Evolutionary conservation across 2,888 invertebrate species (phyloP), one percentile per base, ranked within the genome.

Genomic region (Polymixis flavicincta): DNA sequence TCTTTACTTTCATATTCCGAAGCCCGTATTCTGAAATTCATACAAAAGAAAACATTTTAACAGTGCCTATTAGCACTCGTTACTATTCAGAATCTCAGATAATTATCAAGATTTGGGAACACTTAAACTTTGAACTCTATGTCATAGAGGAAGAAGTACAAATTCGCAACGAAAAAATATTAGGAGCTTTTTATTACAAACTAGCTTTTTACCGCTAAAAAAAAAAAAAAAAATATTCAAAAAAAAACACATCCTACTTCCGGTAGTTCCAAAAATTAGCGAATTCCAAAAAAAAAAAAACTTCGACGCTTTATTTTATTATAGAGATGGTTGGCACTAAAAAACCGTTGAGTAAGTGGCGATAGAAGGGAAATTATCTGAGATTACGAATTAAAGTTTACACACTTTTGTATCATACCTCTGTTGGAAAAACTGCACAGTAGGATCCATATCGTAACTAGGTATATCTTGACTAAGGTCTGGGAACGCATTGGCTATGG

Each of bases 351-450:
- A 42, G 4, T 22, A 19, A 28, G 0, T 22, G 22, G 9, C 14
- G 22, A 28, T 37, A 0, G 3, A 42, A 14, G 22, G 7, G 22
- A 28, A 63, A 63, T 45, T 28, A 64, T 45, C 28, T n/a, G 22
- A 66, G n/a, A 37, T n/a, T 32, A 48, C 2, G 11, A 50, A 22
- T 9, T 54, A 2, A 22, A 25, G 1, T 70, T 32, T 6, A 55
- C 17, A 17, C 28, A 17, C 4, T 8, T 25, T 37, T 66, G 7
- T 14, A 11, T 14, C 45, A 22, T 81, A 97, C 97, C 97, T 97
- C 65, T 97, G 97, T 66, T 96, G 95, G 91, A 98, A 98, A 93
- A 98, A 98, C 89, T 98, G 97, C 70, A 98, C 97, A 72, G 98
- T 97, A 67, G 97, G 95, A 65, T 97, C 97, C 96, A 98, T 97